Percentiles rank a stretch among this genome's conserved stretches.
Evolutionary conservation across 2,888 invertebrate genomes (phyloP).

Genomic region (Trichogramma evanescens): DNA sequence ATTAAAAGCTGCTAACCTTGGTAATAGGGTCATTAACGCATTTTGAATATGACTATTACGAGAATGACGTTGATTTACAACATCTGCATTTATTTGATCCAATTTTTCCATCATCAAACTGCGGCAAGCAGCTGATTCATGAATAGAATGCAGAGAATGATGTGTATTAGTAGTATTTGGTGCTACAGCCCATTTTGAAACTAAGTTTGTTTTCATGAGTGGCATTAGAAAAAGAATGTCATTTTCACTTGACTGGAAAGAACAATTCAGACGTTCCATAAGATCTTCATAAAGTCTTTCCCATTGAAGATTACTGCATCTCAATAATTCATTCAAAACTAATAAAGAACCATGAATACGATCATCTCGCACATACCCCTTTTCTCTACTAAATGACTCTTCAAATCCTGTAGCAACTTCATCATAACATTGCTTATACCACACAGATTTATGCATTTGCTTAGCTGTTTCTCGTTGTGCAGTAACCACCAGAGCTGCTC

Average conservation of each 20-base stretch:
- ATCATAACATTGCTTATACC: conserved; percentile 90
- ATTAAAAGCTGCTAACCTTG: conserved; percentile 89
- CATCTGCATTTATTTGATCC: conserved; percentile 69
- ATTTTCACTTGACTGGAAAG: conserved; percentile 42
- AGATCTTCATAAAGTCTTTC: conserved; percentile 71
- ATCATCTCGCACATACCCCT: conserved; percentile 79
- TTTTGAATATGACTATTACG: conserved; percentile 79
- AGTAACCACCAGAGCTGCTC: conserved; percentile 89
- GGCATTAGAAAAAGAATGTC: conserved; percentile 57
- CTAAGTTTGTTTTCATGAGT: conserved; percentile 55
- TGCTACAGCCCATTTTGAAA: conserved; percentile 46
- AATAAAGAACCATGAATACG: conserved; percentile 87
- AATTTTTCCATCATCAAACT: conserved; percentile 77
- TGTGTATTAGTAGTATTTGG: conserved; percentile 31
- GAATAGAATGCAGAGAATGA: conserved; percentile 50
- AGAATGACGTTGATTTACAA: conserved; percentile 69
- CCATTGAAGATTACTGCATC: conserved; percentile 85
- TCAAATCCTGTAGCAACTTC: conserved; percentile 79
- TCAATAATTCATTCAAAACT: conserved; percentile 86
- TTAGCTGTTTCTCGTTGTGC: conserved; percentile 91
- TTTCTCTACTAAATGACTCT: conserved; percentile 59
- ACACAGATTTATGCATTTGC: conserved; percentile 83
- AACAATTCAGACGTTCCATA: conserved; percentile 55
- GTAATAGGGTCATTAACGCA: conserved; percentile 77
- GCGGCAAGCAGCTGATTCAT: conserved; percentile 82